Conservation (phyloP, 2,113 vertebrate genomes). For the Morone saxatilis region DNA sequence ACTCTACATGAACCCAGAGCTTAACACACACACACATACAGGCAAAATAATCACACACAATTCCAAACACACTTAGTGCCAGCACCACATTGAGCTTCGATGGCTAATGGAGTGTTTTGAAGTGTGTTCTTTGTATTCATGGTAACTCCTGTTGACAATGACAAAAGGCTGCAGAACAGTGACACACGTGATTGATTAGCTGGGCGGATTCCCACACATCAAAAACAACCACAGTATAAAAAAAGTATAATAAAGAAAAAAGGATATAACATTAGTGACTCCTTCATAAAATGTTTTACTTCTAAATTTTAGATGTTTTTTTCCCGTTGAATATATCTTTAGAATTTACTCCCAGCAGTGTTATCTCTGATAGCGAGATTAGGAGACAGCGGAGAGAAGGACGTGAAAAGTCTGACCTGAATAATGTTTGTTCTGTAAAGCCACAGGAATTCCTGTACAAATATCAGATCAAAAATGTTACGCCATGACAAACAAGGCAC, state of each 20-base stretch:
- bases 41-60: conserved; percentile 28
- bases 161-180: conserved; percentile 57
- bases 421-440: conserved; percentile 13
- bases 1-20: conserved; percentile 60
- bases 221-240: background rate
- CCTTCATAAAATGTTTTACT: background rate
- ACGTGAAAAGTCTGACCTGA: background rate
- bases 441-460: background rate
- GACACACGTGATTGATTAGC: conserved; percentile 65
- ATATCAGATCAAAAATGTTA: conserved; percentile 6
- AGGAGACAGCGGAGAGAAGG: background rate
- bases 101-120: conserved; percentile 54
- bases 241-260: background rate
- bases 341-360: background rate
- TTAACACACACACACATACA: conserved; percentile 13
- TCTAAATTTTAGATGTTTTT: background rate
- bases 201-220: conserved; percentile 62
- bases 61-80: conserved; percentile 41
- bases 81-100: conserved; percentile 32
- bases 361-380: background rate
- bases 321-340: background rate
- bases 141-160: conserved; percentile 38
- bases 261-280: background rate
- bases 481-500: conserved; percentile 9
- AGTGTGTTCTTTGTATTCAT: conserved; percentile 63